These are phyloP conservation scores for Thalassoma bifasciatum DNA, from an alignment of 2,113 vertebrate genomes.

Conservation along the genomic window DNA sequence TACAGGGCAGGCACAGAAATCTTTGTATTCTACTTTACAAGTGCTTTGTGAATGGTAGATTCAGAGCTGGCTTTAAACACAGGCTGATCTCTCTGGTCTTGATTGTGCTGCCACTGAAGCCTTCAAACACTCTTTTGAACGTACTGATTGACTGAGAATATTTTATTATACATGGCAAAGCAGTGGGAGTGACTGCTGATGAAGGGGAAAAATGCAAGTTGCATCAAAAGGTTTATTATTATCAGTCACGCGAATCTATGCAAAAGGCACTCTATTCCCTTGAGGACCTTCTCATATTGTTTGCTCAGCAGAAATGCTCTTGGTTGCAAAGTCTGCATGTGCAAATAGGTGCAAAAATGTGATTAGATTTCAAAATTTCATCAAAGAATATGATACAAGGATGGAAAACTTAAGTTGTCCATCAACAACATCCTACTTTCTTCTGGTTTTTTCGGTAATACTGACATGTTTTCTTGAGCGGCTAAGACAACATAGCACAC, in stretches of 20 bases:
- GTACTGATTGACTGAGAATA: constrained; percentile 45
- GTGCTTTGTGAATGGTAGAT: constrained; percentile 61
- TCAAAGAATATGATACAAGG: no score
- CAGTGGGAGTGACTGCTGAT: constrained; percentile 17
- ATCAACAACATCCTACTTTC: constrained; percentile 15
- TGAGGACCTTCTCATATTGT: no score
- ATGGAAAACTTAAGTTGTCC: no score
- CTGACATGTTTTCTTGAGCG: constrained; percentile 9
- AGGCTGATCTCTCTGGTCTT: constrained; percentile 48
- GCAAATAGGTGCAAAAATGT: no score
- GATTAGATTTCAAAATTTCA: no score
- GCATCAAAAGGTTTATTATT: neutral
- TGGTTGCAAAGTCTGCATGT: no score
- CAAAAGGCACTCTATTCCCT: neutral
- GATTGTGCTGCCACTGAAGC: constrained; percentile 42
- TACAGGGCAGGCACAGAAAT: constrained; percentile 70
- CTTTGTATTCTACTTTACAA: constrained; percentile 62
- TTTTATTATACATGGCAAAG: constrained; percentile 19
- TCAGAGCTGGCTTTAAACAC: constrained; percentile 58
- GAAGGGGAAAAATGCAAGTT: neutral
- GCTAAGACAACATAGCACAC: constrained; percentile 23
- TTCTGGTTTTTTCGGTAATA: constrained; percentile 37
- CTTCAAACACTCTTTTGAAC: constrained; percentile 40
- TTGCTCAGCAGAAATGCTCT: no score
- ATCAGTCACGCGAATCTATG: neutral